A percentile compares a stretch with the other conserved stretches of the same genome.
phyloP scores from a whole-genome alignment of 2,888 invertebrate genomes.

The Brachynemurus nebulosus region DNA sequence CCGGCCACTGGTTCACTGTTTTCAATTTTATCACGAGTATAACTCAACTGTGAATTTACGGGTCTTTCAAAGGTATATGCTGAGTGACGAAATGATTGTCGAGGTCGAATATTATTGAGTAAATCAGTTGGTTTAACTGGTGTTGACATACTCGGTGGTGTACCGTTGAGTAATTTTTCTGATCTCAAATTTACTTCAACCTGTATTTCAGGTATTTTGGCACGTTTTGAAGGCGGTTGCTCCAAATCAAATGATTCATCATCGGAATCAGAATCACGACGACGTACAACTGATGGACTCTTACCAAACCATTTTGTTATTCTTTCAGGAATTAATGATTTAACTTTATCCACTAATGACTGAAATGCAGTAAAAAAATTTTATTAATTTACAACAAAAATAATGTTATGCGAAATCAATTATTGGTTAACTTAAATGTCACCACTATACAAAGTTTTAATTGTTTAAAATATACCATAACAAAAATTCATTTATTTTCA shows the following conservation, averaged over 20 bases:
- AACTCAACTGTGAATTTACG: not conserved
- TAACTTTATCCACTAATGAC: conserved; percentile 58
- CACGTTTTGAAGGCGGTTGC: conserved; percentile 36
- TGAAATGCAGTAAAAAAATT: conserved; percentile 29
- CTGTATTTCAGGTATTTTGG: not conserved
- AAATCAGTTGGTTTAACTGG: not conserved
- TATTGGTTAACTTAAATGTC: not conserved
- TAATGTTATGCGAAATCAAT: not conserved
- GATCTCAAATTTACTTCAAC: not conserved
- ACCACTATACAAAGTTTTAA: too few species aligned
- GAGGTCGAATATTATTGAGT: conserved; percentile 7
- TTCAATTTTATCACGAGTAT: not conserved
- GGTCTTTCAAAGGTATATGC: not conserved
- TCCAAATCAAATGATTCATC: conserved; percentile 28
- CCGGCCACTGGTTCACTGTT: conserved; percentile 2
- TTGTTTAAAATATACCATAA: too few species aligned
- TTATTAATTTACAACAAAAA: not conserved
- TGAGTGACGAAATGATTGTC: conserved; percentile 8
- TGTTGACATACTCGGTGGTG: not conserved
- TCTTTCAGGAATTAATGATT: conserved; percentile 45
- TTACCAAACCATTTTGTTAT: conserved; percentile 44
- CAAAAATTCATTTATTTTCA: too few species aligned
- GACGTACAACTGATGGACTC: conserved; percentile 35
- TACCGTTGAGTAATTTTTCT: not conserved
- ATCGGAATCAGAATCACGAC: conserved; percentile 32